Base-by-base conservation (phyloP, 1,140 invertebrate species). In the Polypedilum vanderplanki region DNA sequence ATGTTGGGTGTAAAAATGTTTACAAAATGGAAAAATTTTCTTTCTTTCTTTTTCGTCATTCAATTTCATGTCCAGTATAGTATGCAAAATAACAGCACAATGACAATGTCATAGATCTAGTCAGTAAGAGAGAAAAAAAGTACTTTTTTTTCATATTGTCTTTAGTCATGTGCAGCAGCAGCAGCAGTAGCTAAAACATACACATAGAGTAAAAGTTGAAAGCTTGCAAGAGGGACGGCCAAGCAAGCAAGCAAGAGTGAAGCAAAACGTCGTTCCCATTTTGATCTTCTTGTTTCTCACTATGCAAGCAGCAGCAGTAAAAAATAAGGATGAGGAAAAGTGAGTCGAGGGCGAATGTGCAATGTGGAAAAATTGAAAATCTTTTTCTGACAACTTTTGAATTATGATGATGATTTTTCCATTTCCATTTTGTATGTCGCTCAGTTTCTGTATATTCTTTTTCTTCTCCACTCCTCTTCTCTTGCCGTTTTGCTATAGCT, bases 371-470 rank as follows among this genome's bases (percentile, higher is more conserved):
- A 70, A 70, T 70, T 70, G 65, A 70, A 70, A 70, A 70, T 70
- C 65, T 70, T 70, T 70, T 22, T 70, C 18, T 70, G 65, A 70
- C 65, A 70, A 9, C 20, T 70, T 70, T 70, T 70, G 65, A 70
- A 70, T 70, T 70, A 70, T 70, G 65, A 70, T 70, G 65, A 70
- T 70, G 65, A 70, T 70, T 70, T 70, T 70, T 70, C 18, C 65
- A 70, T 70, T 70, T 24, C 33, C 18, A 24, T 74, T 40, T 41
- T 17, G 73, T 18, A 40, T 57, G n/a, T 33, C 74, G 40, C 46
- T 18, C 12, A 46, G 41, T 20, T 41, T 74, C 3, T 22, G 41
- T 40, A 57, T 12, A 57, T 57, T 57, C 46, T 57, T 57, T 57
- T 57, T 57, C 46, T 74, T 40, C n/a, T n/a, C 12, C 20, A 73